Conservation (phyloP, 2,797 vertebrate genomes). For the Sebastolobus altivelis region DNA sequence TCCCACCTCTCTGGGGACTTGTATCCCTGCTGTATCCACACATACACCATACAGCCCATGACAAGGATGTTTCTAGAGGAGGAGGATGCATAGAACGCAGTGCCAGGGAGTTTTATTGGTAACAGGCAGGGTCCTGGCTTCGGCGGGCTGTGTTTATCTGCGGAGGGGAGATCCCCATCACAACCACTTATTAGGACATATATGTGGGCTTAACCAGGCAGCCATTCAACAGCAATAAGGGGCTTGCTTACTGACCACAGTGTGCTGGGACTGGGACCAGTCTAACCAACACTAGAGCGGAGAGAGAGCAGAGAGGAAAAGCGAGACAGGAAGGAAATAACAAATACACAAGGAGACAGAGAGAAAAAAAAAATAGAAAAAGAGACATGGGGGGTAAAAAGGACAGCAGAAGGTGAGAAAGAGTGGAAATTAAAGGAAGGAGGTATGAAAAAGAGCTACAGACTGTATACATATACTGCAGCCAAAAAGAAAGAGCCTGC, state of each 20-base stretch:
- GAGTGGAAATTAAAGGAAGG: background rate
- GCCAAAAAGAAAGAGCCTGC: constrained; percentile 5
- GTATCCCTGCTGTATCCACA: constrained; percentile 38
- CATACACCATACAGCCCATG: constrained; percentile 19
- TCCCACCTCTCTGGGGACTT: constrained; percentile 6
- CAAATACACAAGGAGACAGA: constrained; percentile 58
- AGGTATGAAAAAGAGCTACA: background rate
- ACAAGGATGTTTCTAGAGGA: constrained; percentile 56
- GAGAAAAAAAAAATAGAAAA: background rate
- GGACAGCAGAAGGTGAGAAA: constrained; percentile 18
- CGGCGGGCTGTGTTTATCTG: constrained; percentile 73
- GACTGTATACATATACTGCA: background rate
- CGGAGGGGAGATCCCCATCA: constrained; percentile 79
- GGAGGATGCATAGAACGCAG: constrained; percentile 52
- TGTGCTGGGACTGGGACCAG: constrained; percentile 71
- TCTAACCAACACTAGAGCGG: constrained; percentile 62
- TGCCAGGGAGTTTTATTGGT: constrained; percentile 74
- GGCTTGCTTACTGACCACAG: constrained; percentile 75
- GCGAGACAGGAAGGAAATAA: constrained; percentile 70
- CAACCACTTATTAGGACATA: constrained; percentile 81
- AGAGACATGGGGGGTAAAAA: constrained; percentile 7
- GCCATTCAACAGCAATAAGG: constrained; percentile 74
- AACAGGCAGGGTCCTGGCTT: constrained; percentile 73
- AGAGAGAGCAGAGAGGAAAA: constrained; percentile 40
- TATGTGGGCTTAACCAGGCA: constrained; percentile 77